Evolutionary conservation across 2,797 vertebrate genomes (phyloP), one percentile per base, ranked within the genome.

Genomic region (Lycodopsis pacificus): DNA sequence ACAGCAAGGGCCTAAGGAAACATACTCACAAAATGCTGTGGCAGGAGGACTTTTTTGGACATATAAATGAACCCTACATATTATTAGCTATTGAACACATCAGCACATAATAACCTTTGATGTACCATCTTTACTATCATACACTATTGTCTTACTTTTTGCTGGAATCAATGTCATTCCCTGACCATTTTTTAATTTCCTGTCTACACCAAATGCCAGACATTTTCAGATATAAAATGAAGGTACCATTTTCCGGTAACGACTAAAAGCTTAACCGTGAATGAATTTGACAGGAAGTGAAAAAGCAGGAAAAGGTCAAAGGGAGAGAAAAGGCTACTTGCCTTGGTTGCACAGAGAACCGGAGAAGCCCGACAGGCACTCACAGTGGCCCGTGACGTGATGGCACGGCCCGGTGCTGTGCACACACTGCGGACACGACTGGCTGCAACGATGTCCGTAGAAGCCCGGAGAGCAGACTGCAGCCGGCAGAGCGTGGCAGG

Each of bases 321-420:
- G 65, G n/a, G 49, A 56, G 63, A 58, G 42, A 49, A 46, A 69
- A 22, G 32, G 56, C 54, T 72, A 94, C 95, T 95, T 96, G 97
- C 98, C 98, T 98, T 98, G 97, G 94, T 97, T 98, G 94, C 98
- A 99, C 88, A 99, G 96, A 0, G 96, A 91, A 4, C 98, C 96
- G 0, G 95, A 94, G 94, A 98, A 99, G 48, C 98, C 98, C 0
- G 98, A 96, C 82, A 99, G 93, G 87, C 98, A 99, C 57, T 98
- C 97, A 19, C 98, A 99, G 90, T 95, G 92, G 64, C 98, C 98
- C 0, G 96, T 97, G 90, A 97, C 72, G 5, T 99, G 98, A 88
- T 99, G 97, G 80, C 98, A 99, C 0, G 98, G 96, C 10, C 97
- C 96, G 0, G 88, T 96, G 93, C 97, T 98, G 93, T 99, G 98